Evolutionary conservation across 2,888 invertebrate species (phyloP).

Genomic region (Cataglyphis rosenhaueri): DNA sequence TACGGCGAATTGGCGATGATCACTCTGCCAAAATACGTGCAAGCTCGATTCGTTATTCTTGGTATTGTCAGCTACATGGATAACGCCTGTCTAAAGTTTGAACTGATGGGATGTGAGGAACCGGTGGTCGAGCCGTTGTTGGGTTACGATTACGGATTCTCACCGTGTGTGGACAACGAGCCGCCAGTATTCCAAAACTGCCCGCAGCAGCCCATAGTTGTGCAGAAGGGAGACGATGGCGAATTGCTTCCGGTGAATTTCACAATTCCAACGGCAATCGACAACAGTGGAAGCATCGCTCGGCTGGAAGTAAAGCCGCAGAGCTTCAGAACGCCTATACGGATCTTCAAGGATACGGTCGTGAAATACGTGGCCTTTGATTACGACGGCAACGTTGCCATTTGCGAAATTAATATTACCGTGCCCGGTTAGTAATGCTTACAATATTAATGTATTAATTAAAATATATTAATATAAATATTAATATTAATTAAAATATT

Average conservation of each 20-base stretch:
- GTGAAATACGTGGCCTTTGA: conserved; percentile 98
- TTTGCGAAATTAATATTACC: conserved; percentile 98
- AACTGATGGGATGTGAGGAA: conserved; percentile 98
- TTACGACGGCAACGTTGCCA: conserved; percentile 98
- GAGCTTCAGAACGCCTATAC: conserved; percentile 95
- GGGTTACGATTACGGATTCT: conserved; percentile 97
- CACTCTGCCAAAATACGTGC: conserved; percentile 96
- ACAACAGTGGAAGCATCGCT: conserved; percentile 98
- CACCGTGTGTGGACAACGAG: conserved; percentile 97
- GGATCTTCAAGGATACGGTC: conserved; percentile 95
- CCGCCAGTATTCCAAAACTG: conserved; percentile 99
- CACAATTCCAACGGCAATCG: conserved; percentile 96
- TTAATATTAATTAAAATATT: too few relatives aligned
- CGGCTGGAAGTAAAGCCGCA: conserved; percentile 96
- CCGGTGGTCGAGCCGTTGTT: conserved; percentile 93
- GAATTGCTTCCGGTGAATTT: conserved; percentile 97
- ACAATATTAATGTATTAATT: background rate
- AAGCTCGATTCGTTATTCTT: conserved; percentile 96
- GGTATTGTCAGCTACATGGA: conserved; percentile 99
- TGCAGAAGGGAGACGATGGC: conserved; percentile 94
- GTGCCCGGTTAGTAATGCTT: conserved; percentile 88
- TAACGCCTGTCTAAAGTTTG: conserved; percentile 98
- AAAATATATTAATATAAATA: too few relatives aligned
- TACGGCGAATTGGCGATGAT: conserved; percentile 99
- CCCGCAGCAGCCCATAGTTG: conserved; percentile 96